A percentile compares a stretch with the other conserved stretches of the same genome.
Conservation (phyloP, 2,888 invertebrate genomes). For the Melangyna quadrimaculata region DNA sequence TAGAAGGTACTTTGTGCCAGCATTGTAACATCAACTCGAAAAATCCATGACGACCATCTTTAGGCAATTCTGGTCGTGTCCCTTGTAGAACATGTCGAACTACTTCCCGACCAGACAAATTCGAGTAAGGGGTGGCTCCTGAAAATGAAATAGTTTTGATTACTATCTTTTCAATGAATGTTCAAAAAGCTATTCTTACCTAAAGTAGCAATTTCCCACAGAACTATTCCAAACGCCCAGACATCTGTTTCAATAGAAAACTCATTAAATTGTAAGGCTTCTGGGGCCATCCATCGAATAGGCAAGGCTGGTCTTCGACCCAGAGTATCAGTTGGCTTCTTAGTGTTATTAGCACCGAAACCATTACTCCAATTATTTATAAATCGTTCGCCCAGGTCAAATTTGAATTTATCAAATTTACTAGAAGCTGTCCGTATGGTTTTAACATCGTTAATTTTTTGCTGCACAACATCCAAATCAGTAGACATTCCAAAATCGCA, state of each 20-base stretch:
- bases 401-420: constrained; percentile 76
- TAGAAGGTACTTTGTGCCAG: constrained; percentile 87
- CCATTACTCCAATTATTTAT: constrained; percentile 79
- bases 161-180: not conserved
- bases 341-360: constrained; percentile 68
- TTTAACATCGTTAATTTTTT: constrained; percentile 76
- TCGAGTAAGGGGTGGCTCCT: constrained; percentile 94
- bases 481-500: constrained; percentile 94
- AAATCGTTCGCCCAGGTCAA: constrained; percentile 79
- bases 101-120: constrained; percentile 92
- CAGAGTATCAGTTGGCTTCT: constrained; percentile 77
- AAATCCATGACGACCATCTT: constrained; percentile 88
- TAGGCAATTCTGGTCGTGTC: constrained; percentile 88
- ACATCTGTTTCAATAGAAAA: constrained; percentile 92
- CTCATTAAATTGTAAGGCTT: constrained; percentile 88
- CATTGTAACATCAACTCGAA: constrained; percentile 85
- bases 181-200: too few species aligned
- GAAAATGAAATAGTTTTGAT: not conserved
- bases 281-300: constrained; percentile 91
- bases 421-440: constrained; percentile 76
- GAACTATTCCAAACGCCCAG: constrained; percentile 92
- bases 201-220: constrained; percentile 94
- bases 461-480: constrained; percentile 82
- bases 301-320: constrained; percentile 80
- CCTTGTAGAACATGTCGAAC: constrained; percentile 90